Evolutionary conservation across 2,797 vertebrate species (phyloP), one percentile per base, ranked within the genome.

Genomic region (Cyclura pinguis): DNA sequence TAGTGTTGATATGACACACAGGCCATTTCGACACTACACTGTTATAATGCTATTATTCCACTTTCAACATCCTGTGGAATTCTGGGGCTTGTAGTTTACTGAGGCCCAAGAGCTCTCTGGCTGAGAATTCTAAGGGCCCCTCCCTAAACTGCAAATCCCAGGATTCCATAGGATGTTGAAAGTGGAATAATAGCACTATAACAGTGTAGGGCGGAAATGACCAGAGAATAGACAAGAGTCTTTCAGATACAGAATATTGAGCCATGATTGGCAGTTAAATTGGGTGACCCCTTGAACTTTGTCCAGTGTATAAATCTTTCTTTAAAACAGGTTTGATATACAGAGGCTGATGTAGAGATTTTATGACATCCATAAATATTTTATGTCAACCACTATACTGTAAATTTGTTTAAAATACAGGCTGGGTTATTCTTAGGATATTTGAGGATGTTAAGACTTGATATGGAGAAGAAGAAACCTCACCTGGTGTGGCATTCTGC

Each of bases 341-440:
- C 22, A 73, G 5, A 9, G 50, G 62, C 6, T n/a, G 29, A 10
- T 72, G n/a, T 29, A 52, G 29, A 72, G 27, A 85, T 35, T 85
- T n/a, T 35, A 64, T 64, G 38, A n/a, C 18, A 72, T 72, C 83
- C 27, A 32, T n/a, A 85, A 85, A 85, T 72, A 85, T n/a, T 72
- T 72, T 85, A 72, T 29, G 22, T 29, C 82, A 67, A 38, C 35
- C 80, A 42, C 42, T 64, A 35, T 32, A n/a, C 2, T 85, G 83
- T 29, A 29, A 32, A 29, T 47, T 4, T 82, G 32, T 80, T 55
- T 8, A 57, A 84, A 84, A 52, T 69, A 64, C 29, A 83, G 27
- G 6, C 57, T 83, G 52, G n/a, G 27, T 85, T 59, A n/a, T 72
- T 4, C 42, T 85, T 50, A 52, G 14, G 27, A 32, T 47, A 72